phyloP scores from a whole-genome alignment of 2,113 vertebrate genomes.

The Heliornis fulica region DNA sequence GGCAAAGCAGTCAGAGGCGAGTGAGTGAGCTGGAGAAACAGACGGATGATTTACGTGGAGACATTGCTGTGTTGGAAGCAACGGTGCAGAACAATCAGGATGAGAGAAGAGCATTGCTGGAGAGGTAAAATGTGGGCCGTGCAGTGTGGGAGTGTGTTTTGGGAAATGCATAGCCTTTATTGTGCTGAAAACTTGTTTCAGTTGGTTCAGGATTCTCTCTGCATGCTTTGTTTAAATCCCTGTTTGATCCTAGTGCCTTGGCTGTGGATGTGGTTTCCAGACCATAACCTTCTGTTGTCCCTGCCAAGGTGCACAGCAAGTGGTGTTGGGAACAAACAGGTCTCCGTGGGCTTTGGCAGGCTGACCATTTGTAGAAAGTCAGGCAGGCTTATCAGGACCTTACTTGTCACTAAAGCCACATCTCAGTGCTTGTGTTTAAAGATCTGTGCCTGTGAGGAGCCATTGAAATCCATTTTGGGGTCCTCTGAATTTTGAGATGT shows the following conservation, averaged over 20 bases:
- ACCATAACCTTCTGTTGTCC: neutral
- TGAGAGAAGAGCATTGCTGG: conserved; percentile 90
- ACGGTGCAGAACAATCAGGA: conserved; percentile 98
- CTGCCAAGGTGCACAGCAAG: neutral
- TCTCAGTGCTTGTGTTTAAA: neutral
- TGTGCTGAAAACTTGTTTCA: neutral
- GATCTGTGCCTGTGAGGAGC: fast-evolving
- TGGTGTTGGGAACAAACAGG: neutral
- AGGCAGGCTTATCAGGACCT: neutral
- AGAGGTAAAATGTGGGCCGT: conserved; percentile 77
- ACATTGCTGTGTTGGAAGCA: conserved; percentile 95
- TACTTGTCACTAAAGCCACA: neutral
- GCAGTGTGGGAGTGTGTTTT: fast-evolving
- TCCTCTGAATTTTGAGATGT: neutral
- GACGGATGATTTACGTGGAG: conserved; percentile 91
- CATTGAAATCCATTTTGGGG: neutral
- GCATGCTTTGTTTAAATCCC: neutral
- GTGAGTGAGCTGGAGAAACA: conserved; percentile 94
- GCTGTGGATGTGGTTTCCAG: neutral
- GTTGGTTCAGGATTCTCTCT: neutral
- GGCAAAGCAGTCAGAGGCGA: conserved; percentile 91
- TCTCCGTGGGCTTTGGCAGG: neutral
- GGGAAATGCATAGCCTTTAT: neutral
- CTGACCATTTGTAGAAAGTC: neutral
- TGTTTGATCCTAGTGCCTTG: neutral